Evolutionary conservation across 1,140 invertebrate species (phyloP).

Genomic region (Drosophila novamexicana): DNA sequence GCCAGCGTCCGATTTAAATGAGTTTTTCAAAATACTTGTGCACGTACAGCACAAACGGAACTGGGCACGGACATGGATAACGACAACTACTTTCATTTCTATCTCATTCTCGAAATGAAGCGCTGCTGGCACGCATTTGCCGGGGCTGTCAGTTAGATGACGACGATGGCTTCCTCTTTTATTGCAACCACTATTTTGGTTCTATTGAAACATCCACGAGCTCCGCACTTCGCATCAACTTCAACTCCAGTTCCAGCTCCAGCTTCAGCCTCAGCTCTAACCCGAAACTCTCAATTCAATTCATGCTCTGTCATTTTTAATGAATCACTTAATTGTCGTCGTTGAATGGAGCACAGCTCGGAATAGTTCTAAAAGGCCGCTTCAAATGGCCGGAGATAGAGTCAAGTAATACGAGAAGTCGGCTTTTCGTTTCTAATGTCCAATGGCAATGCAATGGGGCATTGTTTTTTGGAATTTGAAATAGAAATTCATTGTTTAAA

Average conservation of each 20-base stretch:
- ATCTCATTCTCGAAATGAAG: slow-evolving; percentile 41
- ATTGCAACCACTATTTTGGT: slow-evolving; percentile 59
- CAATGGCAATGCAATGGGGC: background rate
- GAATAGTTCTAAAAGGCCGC: slow-evolving; percentile 47
- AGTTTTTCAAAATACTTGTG: slow-evolving; percentile 82
- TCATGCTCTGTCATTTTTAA: slow-evolving; percentile 81
- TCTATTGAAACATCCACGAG: slow-evolving; percentile 59
- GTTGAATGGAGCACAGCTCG: slow-evolving; percentile 34
- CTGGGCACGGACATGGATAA: slow-evolving; percentile 43
- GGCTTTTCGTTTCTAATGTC: slow-evolving; percentile 26
- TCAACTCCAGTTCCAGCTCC: slow-evolving; percentile 35
- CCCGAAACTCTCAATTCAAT: slow-evolving; percentile 69
- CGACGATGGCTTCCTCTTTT: slow-evolving; percentile 52
- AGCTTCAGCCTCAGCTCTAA: background rate
- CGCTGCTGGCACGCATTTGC: slow-evolving; percentile 60
- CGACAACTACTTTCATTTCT: slow-evolving; percentile 74
- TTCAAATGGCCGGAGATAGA: slow-evolving; percentile 4
- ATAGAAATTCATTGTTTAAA: slow-evolving; percentile 20
- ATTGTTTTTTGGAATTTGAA: slow-evolving; percentile 17
- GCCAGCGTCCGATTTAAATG: slow-evolving; percentile 72
- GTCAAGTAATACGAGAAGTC: slow-evolving; percentile 32
- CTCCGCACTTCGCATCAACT: slow-evolving; percentile 29
- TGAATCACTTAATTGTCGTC: slow-evolving; percentile 81
- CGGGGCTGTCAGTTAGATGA: slow-evolving; percentile 36
- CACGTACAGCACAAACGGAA: slow-evolving; percentile 60